Evolutionary conservation across 1,140 invertebrate species (phyloP).

Genomic region (Drosophila saltans): DNA sequence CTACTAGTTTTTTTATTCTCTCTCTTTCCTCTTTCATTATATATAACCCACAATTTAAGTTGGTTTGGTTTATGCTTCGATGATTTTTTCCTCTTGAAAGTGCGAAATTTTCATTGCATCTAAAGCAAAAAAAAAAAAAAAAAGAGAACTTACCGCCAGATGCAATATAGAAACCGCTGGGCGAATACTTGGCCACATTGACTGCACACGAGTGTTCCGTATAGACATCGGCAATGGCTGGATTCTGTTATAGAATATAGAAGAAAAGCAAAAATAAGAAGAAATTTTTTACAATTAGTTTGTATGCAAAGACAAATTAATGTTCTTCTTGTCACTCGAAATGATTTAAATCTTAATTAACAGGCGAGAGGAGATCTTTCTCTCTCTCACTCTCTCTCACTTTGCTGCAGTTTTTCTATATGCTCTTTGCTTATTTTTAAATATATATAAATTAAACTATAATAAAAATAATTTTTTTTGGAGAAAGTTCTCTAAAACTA

Average conservation of each 20-base stretch:
- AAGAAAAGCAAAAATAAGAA: conserved; percentile 24
- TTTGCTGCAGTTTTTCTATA: too few species aligned
- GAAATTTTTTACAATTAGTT: conserved; percentile 49
- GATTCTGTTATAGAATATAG: conserved; percentile 87
- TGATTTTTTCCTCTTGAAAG: conserved; percentile 8
- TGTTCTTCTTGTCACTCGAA: conserved; percentile 17
- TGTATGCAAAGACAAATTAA: conserved; percentile 36
- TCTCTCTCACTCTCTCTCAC: too few species aligned
- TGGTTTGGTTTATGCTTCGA: conserved; percentile 28
- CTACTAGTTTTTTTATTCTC: background rate
- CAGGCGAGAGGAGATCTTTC: background rate
- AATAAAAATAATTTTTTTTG: too few species aligned
- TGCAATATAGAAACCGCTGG: conserved; percentile 99
- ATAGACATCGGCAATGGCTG: conserved; percentile 96
- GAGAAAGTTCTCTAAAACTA: too few species aligned
- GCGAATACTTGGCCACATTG: conserved; percentile 99
- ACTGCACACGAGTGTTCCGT: conserved; percentile 97
- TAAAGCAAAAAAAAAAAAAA: background rate
- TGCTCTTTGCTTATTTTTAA: too few species aligned
- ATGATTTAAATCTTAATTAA: conserved; percentile 27
- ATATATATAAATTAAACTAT: too few species aligned
- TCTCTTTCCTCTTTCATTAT: background rate
- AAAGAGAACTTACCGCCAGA: conserved; percentile 92
- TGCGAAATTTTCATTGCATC: conserved; percentile 48
- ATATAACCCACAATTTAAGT: conserved; percentile 19